phyloP scores from a whole-genome alignment of 2,888 invertebrate genomes.

The Meloe dianella region DNA sequence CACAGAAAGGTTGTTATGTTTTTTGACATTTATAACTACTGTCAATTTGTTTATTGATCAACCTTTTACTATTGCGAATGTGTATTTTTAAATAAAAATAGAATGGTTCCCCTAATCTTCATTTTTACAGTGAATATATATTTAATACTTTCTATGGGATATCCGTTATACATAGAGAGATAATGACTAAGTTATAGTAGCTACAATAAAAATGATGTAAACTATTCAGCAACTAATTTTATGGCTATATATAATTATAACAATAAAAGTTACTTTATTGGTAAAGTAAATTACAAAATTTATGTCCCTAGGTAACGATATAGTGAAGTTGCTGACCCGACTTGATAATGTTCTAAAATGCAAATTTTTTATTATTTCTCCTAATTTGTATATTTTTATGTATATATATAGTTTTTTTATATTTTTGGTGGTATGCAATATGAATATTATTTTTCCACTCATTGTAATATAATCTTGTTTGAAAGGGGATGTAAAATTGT shows the following conservation, averaged over 20 bases:
- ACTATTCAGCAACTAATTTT: slow-evolving; percentile 28
- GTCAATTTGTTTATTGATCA: too few species aligned
- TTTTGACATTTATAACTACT: too few species aligned
- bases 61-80: too few species aligned
- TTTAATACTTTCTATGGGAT: not conserved
- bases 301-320: slow-evolving; percentile 25
- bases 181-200: slow-evolving; percentile 16
- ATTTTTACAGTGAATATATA: not conserved
- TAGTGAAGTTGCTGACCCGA: slow-evolving; percentile 10
- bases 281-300: slow-evolving; percentile 26
- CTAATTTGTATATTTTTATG: slow-evolving; percentile 6
- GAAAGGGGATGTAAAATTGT: not conserved
- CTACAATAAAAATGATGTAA: slow-evolving; percentile 25
- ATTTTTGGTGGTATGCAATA: too few species aligned
- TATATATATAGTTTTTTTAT: not conserved
- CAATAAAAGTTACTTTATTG: slow-evolving; percentile 25
- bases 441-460: slow-evolving; percentile 2
- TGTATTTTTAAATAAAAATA: too few species aligned
- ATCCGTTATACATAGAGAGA: slow-evolving; percentile 5
- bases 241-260: slow-evolving; percentile 26
- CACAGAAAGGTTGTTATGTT: too few species aligned
- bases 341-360: slow-evolving; percentile 22
- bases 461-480: slow-evolving; percentile 3
- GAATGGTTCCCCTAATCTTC: not conserved
- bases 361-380: slow-evolving; percentile 23